Conservation (phyloP, 2,113 vertebrate species). For the Erpornis zantholeuca region DNA sequence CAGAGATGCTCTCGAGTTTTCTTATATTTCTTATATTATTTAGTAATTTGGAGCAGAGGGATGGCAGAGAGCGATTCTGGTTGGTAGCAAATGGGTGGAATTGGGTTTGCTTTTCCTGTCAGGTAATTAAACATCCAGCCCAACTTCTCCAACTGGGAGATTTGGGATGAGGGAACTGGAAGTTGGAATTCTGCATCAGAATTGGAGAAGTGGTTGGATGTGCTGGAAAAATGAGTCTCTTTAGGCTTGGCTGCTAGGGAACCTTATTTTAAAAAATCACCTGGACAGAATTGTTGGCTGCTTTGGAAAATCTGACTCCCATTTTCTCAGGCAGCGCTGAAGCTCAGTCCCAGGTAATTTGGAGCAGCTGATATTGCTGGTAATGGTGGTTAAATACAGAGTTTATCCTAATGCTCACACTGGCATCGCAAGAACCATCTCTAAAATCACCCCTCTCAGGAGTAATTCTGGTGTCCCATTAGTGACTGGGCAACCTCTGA, state of each 20-base stretch:
- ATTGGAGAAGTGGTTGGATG: neutral
- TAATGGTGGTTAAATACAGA: neutral
- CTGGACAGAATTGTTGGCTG: neutral
- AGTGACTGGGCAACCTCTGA: neutral
- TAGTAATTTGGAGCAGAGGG: neutral
- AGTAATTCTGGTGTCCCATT: neutral
- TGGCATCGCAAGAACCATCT: neutral
- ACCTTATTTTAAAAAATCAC: neutral
- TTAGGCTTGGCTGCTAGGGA: neutral
- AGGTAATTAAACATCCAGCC: neutral
- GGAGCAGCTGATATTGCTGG: neutral
- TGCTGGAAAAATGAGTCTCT: neutral
- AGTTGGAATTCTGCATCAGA: neutral
- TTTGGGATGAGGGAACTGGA: neutral
- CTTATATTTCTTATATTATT: rapidly evolving
- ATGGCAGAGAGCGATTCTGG: neutral
- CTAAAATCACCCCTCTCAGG: neutral
- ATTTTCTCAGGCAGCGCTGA: neutral
- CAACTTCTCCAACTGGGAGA: rapidly evolving
- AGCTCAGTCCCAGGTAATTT: neutral
- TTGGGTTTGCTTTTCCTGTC: neutral
- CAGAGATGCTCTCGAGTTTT: neutral
- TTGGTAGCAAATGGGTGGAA: neutral
- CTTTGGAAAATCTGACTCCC: neutral
- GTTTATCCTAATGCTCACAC: neutral